Percentiles rank a stretch among this genome's conserved stretches.
These are phyloP conservation scores for Rugalucina vietnamica DNA, from an alignment of 2,888 invertebrate species.

Conservation along the genomic window DNA sequence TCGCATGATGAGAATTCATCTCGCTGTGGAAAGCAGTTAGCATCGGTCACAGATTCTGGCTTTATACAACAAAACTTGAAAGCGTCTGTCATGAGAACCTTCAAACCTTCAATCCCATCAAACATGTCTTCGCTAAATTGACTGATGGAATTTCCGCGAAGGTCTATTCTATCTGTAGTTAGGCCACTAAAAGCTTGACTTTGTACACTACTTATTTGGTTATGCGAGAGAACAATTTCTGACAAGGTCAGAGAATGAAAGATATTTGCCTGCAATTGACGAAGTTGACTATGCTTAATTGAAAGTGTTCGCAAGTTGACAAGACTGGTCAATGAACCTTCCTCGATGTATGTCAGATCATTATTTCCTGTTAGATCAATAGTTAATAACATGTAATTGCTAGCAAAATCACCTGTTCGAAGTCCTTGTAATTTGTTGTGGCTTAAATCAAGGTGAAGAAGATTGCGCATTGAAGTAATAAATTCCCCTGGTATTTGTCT, in stretches of 20 bases:
- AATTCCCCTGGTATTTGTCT: neutral
- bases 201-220: slow-evolving; percentile 28
- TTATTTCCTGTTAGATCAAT: slow-evolving; percentile 45
- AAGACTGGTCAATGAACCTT: slow-evolving; percentile 38
- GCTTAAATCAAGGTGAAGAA: slow-evolving; percentile 25
- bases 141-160: slow-evolving; percentile 38
- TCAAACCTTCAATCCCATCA: neutral
- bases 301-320: slow-evolving; percentile 20
- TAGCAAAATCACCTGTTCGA: slow-evolving; percentile 28
- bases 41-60: slow-evolving; percentile 13
- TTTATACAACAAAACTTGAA: slow-evolving; percentile 44
- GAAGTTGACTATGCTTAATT: slow-evolving; percentile 25
- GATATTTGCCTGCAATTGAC: slow-evolving; percentile 33
- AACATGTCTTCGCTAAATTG: slow-evolving; percentile 40
- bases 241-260: neutral
- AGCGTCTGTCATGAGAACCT: slow-evolving; percentile 27
- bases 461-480: slow-evolving; percentile 22
- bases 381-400: slow-evolving; percentile 27
- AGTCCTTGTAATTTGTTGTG: slow-evolving; percentile 28
- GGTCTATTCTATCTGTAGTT: slow-evolving; percentile 23
- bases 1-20: slow-evolving; percentile 64
- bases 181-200: slow-evolving; percentile 41
- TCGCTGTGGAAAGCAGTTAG: slow-evolving; percentile 48
- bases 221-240: slow-evolving; percentile 18
- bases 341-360: slow-evolving; percentile 26